phyloP scores from a whole-genome alignment of 2,113 vertebrate species.

The Mixornis gularis region DNA sequence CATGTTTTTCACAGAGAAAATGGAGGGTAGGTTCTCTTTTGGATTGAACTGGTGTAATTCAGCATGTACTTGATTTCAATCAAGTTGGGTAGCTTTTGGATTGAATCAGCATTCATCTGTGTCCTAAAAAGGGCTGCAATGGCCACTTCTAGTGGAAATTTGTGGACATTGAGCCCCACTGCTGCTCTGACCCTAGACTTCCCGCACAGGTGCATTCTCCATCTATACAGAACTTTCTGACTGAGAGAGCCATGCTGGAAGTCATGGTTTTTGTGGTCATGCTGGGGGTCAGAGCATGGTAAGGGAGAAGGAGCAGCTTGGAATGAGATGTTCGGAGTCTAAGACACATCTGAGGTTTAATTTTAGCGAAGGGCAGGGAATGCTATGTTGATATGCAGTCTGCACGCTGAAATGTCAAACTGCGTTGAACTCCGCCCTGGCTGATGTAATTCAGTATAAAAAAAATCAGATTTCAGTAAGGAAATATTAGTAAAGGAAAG shows the following conservation, averaged over 20 bases:
- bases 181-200: background rate
- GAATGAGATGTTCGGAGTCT: background rate
- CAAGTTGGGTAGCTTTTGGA: background rate
- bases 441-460: background rate
- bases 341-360: background rate
- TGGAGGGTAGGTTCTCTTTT: background rate
- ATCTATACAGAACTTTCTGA: background rate
- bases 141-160: background rate
- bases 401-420: background rate
- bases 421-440: background rate
- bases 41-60: background rate
- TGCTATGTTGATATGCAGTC: background rate
- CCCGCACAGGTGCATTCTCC: background rate
- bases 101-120: background rate
- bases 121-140: background rate
- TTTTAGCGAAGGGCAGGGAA: background rate
- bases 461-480: background rate
- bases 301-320: background rate
- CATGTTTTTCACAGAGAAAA: background rate
- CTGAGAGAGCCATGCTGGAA: background rate
- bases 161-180: background rate
- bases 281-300: fast-evolving
- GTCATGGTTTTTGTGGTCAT: background rate
- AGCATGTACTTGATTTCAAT: background rate
- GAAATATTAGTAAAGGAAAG: background rate